phyloP scores from a whole-genome alignment of 2,113 vertebrate species.

The Camelus bactrianus region DNA sequence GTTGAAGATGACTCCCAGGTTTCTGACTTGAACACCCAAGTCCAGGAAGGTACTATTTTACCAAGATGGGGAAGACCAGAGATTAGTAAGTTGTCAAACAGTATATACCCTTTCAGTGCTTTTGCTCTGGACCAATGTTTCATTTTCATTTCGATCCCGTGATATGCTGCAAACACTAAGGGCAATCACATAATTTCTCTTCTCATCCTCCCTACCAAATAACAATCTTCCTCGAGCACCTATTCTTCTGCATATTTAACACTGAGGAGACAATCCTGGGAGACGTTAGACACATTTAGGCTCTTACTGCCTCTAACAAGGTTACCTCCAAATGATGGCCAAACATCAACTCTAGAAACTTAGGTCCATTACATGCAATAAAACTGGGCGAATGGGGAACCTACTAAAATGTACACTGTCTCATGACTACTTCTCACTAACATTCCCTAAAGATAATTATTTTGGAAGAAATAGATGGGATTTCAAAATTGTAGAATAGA shows the following conservation, averaged over 20 bases:
- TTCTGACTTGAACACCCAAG: conserved; percentile 43
- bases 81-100: background rate
- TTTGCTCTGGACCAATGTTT: conserved; percentile 42
- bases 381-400: conserved; percentile 36
- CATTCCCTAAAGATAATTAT: conserved; percentile 1
- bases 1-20: background rate
- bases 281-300: background rate
- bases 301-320: conserved; percentile 2
- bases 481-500: no score
- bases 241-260: conserved; percentile 22
- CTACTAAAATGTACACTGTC: background rate
- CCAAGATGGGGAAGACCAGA: conserved; percentile 15
- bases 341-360: conserved; percentile 34
- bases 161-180: background rate
- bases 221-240: background rate
- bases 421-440: conserved; percentile 50
- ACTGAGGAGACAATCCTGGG: background rate
- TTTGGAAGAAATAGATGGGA: background rate
- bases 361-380: background rate
- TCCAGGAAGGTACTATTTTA: background rate
- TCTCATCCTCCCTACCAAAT: background rate
- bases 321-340: background rate
- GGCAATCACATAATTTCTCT: conserved; percentile 18
- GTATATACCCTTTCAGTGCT: background rate
- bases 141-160: conserved; percentile 12